Conservation (phyloP, 2,888 invertebrate species). For the Didymodactylos carnosus region DNA sequence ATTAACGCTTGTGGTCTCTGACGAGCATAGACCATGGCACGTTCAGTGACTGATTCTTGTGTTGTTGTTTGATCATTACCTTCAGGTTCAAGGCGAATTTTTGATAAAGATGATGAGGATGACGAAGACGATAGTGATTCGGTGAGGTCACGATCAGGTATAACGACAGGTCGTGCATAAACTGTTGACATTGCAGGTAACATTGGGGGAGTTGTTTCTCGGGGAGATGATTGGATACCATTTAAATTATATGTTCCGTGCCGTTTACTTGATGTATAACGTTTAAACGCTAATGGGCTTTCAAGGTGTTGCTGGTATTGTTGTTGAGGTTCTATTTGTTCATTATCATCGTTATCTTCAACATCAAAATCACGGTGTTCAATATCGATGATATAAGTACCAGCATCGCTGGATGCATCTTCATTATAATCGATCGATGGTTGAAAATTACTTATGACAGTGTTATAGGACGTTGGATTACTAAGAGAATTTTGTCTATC, state of each 20-base stretch:
- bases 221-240: no score
- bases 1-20: background rate
- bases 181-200: background rate
- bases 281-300: background rate
- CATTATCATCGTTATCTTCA: background rate
- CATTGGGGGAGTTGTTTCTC: no score
- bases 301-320: no score
- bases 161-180: background rate
- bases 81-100: background rate
- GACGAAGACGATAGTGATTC: background rate
- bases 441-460: no score
- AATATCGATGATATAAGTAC: background rate
- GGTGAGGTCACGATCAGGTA: no score
- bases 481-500: no score
- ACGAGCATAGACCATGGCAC: no score
- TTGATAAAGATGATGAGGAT: background rate
- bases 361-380: background rate
- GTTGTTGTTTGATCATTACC: background rate
- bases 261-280: background rate
- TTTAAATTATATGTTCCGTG: background rate
- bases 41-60: no score
- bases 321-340: no score
- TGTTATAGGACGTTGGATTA: no score
- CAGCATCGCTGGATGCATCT: background rate
- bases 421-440: background rate